Percentiles rank a stretch among this genome's conserved stretches.
Evolutionary conservation across 2,797 vertebrate genomes (phyloP).

Genomic region (Cossypha polioptera): DNA sequence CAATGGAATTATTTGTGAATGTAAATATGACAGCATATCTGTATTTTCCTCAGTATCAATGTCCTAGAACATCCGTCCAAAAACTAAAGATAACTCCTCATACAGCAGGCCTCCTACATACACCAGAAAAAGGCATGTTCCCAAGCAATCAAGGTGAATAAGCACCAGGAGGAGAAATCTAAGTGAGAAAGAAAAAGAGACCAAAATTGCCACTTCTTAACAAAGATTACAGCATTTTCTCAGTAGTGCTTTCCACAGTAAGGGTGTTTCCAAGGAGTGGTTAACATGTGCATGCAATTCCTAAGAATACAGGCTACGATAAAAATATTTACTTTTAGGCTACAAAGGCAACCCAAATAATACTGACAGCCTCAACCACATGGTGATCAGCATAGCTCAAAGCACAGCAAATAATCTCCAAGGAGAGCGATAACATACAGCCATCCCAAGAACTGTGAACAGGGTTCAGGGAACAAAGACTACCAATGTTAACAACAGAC

Average conservation of each 20-base stretch:
- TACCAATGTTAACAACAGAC: neutral
- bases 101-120: neutral
- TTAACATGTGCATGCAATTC: neutral
- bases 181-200: neutral
- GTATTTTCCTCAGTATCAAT: neutral
- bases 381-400: neutral
- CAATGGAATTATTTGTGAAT: neutral
- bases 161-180: neutral
- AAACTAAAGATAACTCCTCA: neutral
- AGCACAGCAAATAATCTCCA: conserved; percentile 1
- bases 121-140: neutral
- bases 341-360: conserved; percentile 5
- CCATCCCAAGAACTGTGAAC: neutral
- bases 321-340: neutral
- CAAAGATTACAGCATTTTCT: conserved; percentile 4
- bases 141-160: neutral
- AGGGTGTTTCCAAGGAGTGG: neutral
- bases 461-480: neutral
- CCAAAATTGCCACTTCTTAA: neutral
- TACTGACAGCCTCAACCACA: neutral
- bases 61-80: neutral
- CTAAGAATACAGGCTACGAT: neutral
- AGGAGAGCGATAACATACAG: neutral
- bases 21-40: neutral
- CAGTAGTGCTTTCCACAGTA: neutral